Evolutionary conservation across 1,140 invertebrate species (phyloP).

Genomic region (Schmidtea mediterranea): DNA sequence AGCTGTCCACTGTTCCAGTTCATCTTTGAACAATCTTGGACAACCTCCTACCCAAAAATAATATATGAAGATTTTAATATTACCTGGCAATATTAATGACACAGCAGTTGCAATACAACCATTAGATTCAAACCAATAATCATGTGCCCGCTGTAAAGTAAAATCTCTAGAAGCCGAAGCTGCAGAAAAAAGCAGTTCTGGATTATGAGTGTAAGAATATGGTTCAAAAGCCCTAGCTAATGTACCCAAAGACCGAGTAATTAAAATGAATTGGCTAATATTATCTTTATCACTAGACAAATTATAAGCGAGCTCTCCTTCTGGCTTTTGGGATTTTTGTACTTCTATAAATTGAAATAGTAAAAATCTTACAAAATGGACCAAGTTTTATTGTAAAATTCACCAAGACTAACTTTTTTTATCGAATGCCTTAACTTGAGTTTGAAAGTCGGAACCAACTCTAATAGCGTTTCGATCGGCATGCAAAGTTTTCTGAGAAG

Average conservation of each 20-base stretch:
- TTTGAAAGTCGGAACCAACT: conserved; percentile 50
- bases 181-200: conserved; percentile 88
- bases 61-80: too few relatives aligned
- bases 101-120: not conserved
- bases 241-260: conserved; percentile 59
- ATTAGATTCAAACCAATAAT: not conserved
- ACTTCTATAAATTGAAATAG: conserved; percentile 74
- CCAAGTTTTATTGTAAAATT: conserved; percentile 40
- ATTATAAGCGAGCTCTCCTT: conserved; percentile 32
- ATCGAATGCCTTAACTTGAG: not conserved
- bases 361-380: conserved; percentile 44
- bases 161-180: conserved; percentile 90
- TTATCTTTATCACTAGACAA: too few relatives aligned
- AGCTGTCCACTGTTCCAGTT: conserved; percentile 99
- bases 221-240: conserved; percentile 91
- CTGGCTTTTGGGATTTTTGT: conserved; percentile 57
- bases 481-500: conserved; percentile 80
- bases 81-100: not conserved
- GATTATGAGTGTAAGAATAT: conserved; percentile 84
- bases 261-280: conserved; percentile 91
- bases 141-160: conserved; percentile 35
- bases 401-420: conserved; percentile 12
- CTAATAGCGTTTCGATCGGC: conserved; percentile 76
- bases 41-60: conserved; percentile 33
- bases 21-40: conserved; percentile 81